Base-by-base conservation (phyloP, 2,888 invertebrate species). In the Agonopterix subpropinquella region DNA sequence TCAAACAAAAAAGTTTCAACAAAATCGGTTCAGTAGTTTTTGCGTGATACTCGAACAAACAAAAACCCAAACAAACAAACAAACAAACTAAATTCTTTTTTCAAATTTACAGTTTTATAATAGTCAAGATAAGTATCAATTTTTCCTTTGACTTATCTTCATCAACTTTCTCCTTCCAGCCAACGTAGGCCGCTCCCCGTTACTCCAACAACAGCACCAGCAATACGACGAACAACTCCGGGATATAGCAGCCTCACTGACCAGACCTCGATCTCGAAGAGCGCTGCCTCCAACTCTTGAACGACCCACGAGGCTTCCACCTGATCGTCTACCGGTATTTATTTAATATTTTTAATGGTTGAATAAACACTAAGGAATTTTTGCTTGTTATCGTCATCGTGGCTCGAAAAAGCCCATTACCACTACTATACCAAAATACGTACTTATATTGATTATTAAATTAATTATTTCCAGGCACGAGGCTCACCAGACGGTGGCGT, bases 241-340 rank as follows among this genome's bases (percentile, higher is more conserved):
- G 57, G 95, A 95, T 73, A 95, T 96, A 62, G 95, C 95, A 2
- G 95, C 94, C 47, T 95, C 95, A 11, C 90, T 95, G 59, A 95
- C 95, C 9, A 89, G 93, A 65, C 94, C 95, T 15, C 80, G 92
- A 58, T 84, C 90, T 1, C 85, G 91, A 54, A 86, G 87, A 11
- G 84, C 87, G 1, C 69, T 88, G 36, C 86, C 83, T 7, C 90
- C 91, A 2, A 89, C 90, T 43, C 85, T 90, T 11, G 90, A 90
- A 64, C 73, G 92, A 54, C 90, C 91, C 44, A 89, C 90, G 39
- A 73, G 89, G 47, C 79, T 90, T 43, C 89, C 85, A 0, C 85
- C 86, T 5, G 86, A 88, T 47, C 60, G 84, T 53, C 65, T 86
- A 15, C 83, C 87, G 60, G 86, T 84, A 51, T 75, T 56, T 73